Percentiles rank a stretch among this genome's conserved stretches.
These are phyloP conservation scores for Dryadula phaetusa DNA, from an alignment of 2,888 invertebrate species.

Conservation along the genomic window DNA sequence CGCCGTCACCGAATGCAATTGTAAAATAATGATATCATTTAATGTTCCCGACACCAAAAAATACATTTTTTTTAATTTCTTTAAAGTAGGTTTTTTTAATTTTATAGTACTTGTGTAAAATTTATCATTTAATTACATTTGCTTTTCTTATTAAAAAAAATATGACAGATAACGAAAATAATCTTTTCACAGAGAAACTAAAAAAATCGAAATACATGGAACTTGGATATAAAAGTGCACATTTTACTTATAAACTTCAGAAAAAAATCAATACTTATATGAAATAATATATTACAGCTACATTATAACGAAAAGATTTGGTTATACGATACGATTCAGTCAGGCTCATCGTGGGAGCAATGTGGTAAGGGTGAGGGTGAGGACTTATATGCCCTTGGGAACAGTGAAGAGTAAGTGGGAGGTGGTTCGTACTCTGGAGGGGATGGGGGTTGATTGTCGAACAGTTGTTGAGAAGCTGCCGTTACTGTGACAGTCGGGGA, in stretches of 20 bases:
- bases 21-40: neutral
- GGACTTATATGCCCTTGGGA: slow-evolving; percentile 82
- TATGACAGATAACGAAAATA: slow-evolving; percentile 5
- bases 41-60: slow-evolving; percentile 8
- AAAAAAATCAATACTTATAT: slow-evolving; percentile 20
- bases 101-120: neutral
- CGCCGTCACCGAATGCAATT: neutral
- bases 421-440: slow-evolving; percentile 88
- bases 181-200: neutral
- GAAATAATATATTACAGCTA: slow-evolving; percentile 20
- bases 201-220: neutral
- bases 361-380: slow-evolving; percentile 75
- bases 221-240: neutral
- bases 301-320: slow-evolving; percentile 37
- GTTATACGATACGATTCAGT: slow-evolving; percentile 53
- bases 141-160: no score
- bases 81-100: neutral
- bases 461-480: slow-evolving; percentile 69
- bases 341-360: slow-evolving; percentile 76
- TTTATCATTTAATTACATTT: no score
- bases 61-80: neutral
- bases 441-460: slow-evolving; percentile 67
- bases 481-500: slow-evolving; percentile 75
- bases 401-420: slow-evolving; percentile 87
- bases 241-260: neutral